Conservation (phyloP, 92 coral and sea anemone species). For the Paragorgia papillata region DNA sequence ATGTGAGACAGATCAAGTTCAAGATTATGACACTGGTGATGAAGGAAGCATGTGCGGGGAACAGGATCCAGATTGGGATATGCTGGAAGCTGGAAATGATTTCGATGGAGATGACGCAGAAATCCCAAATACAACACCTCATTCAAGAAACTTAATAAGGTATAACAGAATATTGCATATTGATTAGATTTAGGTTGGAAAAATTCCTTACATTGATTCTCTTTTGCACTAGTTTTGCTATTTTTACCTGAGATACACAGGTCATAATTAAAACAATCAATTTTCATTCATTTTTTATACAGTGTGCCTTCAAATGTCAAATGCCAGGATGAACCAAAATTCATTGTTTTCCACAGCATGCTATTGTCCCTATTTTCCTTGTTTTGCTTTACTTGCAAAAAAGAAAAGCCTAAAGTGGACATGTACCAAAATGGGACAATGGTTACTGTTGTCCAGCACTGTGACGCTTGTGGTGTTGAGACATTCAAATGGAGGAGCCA, state of each 20-base stretch:
- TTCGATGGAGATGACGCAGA: no score
- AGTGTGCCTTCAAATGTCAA: conserved; percentile 19
- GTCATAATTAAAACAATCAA: conserved; percentile 10
- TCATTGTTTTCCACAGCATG: no score
- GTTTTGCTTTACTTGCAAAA: conserved; percentile 49
- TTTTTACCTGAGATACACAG: background rate
- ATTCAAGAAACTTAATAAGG: no score
- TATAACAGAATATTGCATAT: conserved; percentile 12
- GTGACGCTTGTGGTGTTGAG: conserved; percentile 34
- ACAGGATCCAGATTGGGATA: conserved; percentile 15
- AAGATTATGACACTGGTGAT: no score
- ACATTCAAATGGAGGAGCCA: conserved; percentile 55
- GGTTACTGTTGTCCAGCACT: conserved; percentile 52
- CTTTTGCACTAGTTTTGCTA: background rate
- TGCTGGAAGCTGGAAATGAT: conserved; percentile 23
- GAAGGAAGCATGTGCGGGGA: conserved; percentile 2
- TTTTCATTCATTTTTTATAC: conserved; percentile 19
- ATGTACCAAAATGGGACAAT: conserved; percentile 54
- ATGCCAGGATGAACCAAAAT: no score
- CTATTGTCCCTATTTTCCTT: conserved; percentile 35
- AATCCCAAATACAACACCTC: no score
- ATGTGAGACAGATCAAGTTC: no score
- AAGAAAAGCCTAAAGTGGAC: conserved; percentile 39
- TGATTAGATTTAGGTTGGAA: conserved; percentile 1
- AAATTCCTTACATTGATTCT: background rate